Evolutionary conservation across 2,113 vertebrate species (phyloP).

Genomic region (Cottus gobio): DNA sequence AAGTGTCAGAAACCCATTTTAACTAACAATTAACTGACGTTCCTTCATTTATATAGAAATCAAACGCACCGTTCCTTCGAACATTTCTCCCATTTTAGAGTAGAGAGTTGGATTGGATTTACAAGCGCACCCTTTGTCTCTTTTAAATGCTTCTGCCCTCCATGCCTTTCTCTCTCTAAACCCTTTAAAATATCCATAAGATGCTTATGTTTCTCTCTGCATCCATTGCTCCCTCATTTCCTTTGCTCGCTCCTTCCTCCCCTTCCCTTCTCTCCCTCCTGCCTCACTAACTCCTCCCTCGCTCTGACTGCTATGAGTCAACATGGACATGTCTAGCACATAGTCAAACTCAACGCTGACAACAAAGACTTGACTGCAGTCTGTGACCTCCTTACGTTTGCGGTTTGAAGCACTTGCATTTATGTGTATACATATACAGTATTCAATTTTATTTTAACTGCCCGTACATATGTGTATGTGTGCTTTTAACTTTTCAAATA

Average conservation of each 20-base stretch:
- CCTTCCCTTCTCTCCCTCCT: neutral
- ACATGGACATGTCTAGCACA: conserved; percentile 19
- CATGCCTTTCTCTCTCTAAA: conserved; percentile 16
- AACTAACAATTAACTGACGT: neutral
- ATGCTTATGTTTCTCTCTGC: conserved; percentile 5
- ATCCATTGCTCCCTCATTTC: neutral
- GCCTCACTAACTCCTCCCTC: conserved; percentile 1
- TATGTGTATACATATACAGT: neutral
- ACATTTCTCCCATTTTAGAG: neutral
- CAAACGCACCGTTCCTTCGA: neutral
- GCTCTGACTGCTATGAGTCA: conserved; percentile 3
- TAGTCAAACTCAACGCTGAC: conserved; percentile 11
- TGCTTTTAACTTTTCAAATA: neutral
- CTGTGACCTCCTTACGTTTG: conserved; percentile 4
- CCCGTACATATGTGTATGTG: neutral
- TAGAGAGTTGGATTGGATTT: neutral
- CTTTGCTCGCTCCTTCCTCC: neutral
- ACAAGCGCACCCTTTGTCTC: neutral
- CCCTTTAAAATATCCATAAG: conserved; percentile 21
- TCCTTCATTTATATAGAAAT: neutral
- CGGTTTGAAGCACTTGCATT: neutral
- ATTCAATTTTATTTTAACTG: neutral
- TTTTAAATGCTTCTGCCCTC: neutral
- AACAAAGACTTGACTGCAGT: conserved; percentile 2
- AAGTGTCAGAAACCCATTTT: neutral